A percentile compares a stretch with the other conserved stretches of the same genome.
These are phyloP conservation scores for Pandemis cinnamomeana DNA, from an alignment of 2,888 invertebrate species.

Conservation along the genomic window DNA sequence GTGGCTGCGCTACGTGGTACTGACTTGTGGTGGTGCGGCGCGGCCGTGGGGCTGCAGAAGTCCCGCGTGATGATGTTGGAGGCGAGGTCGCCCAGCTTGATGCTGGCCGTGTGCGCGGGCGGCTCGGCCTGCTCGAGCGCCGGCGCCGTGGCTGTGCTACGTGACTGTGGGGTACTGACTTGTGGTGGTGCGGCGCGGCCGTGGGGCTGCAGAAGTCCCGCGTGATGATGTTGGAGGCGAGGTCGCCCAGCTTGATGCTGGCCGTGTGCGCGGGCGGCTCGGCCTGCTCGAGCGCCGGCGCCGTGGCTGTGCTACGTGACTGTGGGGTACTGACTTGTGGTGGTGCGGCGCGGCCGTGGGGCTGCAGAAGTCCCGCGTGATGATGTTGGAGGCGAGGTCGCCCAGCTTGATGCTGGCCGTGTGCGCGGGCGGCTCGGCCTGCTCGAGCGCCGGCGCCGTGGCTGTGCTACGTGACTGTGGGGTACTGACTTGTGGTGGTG, in stretches of 20 bases:
- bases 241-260: conserved; percentile 92
- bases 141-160: no score
- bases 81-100: conserved; percentile 94
- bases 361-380: conserved; percentile 91
- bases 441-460: conserved; percentile 23
- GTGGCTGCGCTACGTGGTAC: no score
- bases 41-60: conserved; percentile 85
- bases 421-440: conserved; percentile 58
- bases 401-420: conserved; percentile 92
- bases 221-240: conserved; percentile 95
- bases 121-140: conserved; percentile 45
- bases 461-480: no score
- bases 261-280: conserved; percentile 80
- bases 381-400: conserved; percentile 95
- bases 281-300: conserved; percentile 35
- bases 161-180: conserved; percentile 65
- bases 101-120: conserved; percentile 85
- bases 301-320: no score
- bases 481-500: conserved; percentile 73
- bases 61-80: conserved; percentile 95
- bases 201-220: conserved; percentile 90
- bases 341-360: conserved; percentile 74
- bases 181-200: conserved; percentile 69
- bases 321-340: conserved; percentile 69
- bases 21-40: conserved; percentile 73